Percentiles rank a stretch among this genome's conserved stretches.
These are phyloP conservation scores for Cirrhinus mrigala DNA, from an alignment of 2,797 vertebrate species.

Conservation along the genomic window DNA sequence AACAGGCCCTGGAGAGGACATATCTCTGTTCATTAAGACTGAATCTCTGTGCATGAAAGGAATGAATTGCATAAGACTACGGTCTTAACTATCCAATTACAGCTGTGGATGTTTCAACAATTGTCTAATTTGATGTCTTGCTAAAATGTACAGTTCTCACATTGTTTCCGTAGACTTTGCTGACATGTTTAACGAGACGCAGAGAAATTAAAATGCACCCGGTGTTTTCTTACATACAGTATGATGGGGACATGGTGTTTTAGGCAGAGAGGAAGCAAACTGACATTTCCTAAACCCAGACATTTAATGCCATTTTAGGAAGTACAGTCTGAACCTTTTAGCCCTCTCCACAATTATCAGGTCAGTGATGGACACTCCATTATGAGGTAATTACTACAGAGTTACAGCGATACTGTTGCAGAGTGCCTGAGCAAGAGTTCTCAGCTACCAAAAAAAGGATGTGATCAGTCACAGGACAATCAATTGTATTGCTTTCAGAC, in stretches of 20 bases:
- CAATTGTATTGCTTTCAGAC: conserved; percentile 49
- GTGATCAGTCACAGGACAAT: conserved; percentile 23
- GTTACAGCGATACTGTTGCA: not conserved
- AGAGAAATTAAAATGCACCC: not conserved
- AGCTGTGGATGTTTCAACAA: conserved; percentile 17
- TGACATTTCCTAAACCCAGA: conserved; percentile 4
- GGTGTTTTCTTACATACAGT: not conserved
- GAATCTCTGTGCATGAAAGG: conserved; percentile 3
- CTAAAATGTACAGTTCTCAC: conserved; percentile 7
- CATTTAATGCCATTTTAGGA: conserved; percentile 26
- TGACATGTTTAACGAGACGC: not conserved
- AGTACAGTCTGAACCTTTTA: conserved; percentile 20
- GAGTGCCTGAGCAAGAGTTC: conserved; percentile 11
- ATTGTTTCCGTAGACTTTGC: conserved; percentile 22
- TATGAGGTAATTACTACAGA: conserved; percentile 26
- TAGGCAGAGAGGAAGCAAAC: not conserved
- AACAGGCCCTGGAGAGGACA: conserved; percentile 3
- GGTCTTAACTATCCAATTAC: not conserved
- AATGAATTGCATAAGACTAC: not conserved
- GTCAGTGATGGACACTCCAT: conserved; percentile 36
- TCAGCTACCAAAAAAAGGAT: conserved; percentile 35
- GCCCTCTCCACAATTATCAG: conserved; percentile 28
- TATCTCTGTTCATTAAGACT: conserved; percentile 39
- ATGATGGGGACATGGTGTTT: not conserved
- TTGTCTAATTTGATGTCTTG: conserved; percentile 15